Evolutionary conservation across 2,888 invertebrate genomes (phyloP), one percentile per base, ranked within the genome.

Genomic region (Catocala nupta): DNA sequence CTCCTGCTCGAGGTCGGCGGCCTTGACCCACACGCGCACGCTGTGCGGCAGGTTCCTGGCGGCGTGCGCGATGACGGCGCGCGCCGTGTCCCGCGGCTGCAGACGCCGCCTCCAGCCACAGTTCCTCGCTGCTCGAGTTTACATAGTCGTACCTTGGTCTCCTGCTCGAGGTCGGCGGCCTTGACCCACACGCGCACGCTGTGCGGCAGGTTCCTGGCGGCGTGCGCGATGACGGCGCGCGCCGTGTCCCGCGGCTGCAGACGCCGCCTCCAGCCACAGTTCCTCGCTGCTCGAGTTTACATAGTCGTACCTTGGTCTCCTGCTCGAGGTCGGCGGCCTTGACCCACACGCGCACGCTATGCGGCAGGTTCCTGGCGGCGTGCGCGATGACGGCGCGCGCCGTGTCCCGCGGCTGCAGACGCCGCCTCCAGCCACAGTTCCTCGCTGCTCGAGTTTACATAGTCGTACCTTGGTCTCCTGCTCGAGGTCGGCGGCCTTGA

Each of bases 111-210:
- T 99, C 99, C 11, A 99, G 90, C 99, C 99, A 99, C 5, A 99
- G 94, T 90, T 99, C 99, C 90, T 99, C 99, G 50, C 98, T 98
- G 80, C 97, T 97, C 0, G 5, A 7, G 11, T 34, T 34, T 1
- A n/a, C 11, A 11, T n/a, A 42, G 34, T 52, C 12, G 33, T 58
- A 95, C 95, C 86, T 99, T 99, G 0, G 96, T 94, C 90, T 99
- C 99, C 0, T 95, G 95, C 88, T 99, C 99, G 53, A 99, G 90
- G 77, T 99, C 99, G 0, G 99, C 98, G 0, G 99, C 99, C 90
- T 99, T 99, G 63, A 99, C 99, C 99, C 99, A 99, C 76, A 99
- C 96, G 63, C 99, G 94, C 0, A 99, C 99, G 5, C 99, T 99
- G 8, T 98, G 97, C 0, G 99, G 99, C 70, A 99, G 96, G 81